Percentiles rank a stretch among this genome's conserved stretches.
phyloP scores from a whole-genome alignment of 2,113 vertebrate genomes.

The Psilopsiagon aymara region DNA sequence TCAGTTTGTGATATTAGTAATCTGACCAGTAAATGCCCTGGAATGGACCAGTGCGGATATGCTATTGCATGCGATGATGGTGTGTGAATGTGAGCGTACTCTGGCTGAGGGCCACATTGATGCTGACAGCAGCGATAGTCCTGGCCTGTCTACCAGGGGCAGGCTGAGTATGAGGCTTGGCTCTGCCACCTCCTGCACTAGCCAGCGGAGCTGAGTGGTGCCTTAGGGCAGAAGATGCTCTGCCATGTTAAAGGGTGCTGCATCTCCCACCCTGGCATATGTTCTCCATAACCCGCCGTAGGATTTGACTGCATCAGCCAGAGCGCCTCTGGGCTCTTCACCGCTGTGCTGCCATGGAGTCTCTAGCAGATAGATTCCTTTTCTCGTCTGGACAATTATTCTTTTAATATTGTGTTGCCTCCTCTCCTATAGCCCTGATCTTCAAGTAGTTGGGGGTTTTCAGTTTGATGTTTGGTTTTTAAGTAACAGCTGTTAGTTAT shows the following conservation, averaged over 20 bases:
- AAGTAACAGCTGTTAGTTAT: background rate
- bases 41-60: fast-evolving
- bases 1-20: background rate
- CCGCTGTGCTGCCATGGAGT: fast-evolving
- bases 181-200: background rate
- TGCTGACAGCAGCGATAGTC: fast-evolving
- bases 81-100: background rate
- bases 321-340: background rate
- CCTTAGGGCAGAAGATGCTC: conserved; percentile 9
- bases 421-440: background rate
- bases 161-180: background rate
- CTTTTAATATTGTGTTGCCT: background rate
- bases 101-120: background rate
- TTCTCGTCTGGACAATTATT: background rate
- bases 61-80: fast-evolving
- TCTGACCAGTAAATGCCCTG: fast-evolving
- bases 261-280: conserved; percentile 13
- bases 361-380: background rate
- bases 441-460: background rate
- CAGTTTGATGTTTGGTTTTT: background rate
- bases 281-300: background rate
- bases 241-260: background rate
- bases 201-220: background rate
- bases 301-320: background rate
- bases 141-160: background rate